Evolutionary conservation across 2,113 vertebrate genomes (phyloP).

Genomic region (Clupea harengus): DNA sequence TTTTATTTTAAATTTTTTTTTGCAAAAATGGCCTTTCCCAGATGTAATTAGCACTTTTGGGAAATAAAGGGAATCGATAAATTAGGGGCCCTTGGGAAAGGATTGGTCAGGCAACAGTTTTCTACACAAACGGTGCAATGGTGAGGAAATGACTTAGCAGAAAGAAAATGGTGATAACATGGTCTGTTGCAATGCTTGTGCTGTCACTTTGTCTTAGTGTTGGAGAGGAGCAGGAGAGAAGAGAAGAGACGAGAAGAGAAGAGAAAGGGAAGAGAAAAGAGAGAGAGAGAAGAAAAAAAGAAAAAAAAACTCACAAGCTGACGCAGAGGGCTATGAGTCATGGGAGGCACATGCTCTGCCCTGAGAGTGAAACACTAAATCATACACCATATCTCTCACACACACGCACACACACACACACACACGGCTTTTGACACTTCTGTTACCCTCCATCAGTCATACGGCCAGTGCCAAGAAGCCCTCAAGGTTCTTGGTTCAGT

Average conservation of each 20-base stretch:
- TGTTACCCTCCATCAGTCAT: not conserved
- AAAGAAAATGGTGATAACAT: not conserved
- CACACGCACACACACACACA: not conserved
- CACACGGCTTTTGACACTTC: slow-evolving; percentile 5
- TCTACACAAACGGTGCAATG: too few relatives aligned
- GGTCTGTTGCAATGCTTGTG: not conserved
- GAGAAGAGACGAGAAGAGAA: not conserved
- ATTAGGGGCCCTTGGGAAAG: not conserved
- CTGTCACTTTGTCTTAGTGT: not conserved
- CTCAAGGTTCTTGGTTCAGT: not conserved
- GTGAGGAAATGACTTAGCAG: too few relatives aligned
- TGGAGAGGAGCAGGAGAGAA: not conserved
- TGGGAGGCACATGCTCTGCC: too few relatives aligned
- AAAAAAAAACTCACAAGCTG: not conserved
- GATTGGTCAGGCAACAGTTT: not conserved
- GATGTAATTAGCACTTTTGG: not conserved
- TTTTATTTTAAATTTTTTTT: too few relatives aligned
- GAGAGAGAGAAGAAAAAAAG: too few relatives aligned
- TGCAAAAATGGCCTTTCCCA: not conserved
- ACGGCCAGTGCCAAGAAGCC: too few relatives aligned
- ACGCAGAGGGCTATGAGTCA: too few relatives aligned
- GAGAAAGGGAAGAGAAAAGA: not conserved
- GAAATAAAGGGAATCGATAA: not conserved
- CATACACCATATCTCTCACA: not conserved
- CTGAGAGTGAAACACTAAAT: not conserved